These are phyloP conservation scores for Numenius phaeopus DNA, from an alignment of 2,797 vertebrate species.

Conservation along the genomic window DNA sequence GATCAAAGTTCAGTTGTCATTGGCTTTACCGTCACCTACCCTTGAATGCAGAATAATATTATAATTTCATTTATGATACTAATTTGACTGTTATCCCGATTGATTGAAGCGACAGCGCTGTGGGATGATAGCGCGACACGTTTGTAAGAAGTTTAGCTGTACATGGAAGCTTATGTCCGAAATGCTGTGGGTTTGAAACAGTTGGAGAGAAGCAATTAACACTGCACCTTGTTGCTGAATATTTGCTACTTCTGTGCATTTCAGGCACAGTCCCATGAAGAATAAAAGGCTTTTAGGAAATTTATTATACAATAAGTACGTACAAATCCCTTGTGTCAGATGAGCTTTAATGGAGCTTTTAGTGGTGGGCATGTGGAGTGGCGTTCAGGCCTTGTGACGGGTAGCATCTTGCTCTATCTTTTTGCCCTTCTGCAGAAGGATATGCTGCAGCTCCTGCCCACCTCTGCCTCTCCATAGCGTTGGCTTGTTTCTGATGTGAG, in stretches of 20 bases:
- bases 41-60: not conserved
- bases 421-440: not conserved
- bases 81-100: not conserved
- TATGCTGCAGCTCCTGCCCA: not conserved
- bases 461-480: fast-evolving
- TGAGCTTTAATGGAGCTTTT: not conserved
- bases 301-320: not conserved
- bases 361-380: not conserved
- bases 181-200: constrained; percentile 6
- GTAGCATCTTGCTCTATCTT: not conserved
- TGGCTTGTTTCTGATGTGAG: not conserved
- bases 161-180: not conserved
- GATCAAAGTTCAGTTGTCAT: not conserved
- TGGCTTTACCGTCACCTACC: not conserved
- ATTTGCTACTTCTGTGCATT: constrained; percentile 32
- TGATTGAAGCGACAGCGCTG: not conserved
- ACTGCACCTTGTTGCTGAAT: constrained; percentile 13
- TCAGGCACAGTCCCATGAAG: not conserved
- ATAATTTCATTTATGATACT: not conserved
- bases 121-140: not conserved
- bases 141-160: not conserved
- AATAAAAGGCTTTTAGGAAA: constrained; percentile 6
- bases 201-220: constrained; percentile 31
- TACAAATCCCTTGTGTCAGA: not conserved
- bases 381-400: not conserved